These are phyloP conservation scores for Cenopis cana DNA, from an alignment of 2,888 invertebrate genomes.

Conservation along the genomic window DNA sequence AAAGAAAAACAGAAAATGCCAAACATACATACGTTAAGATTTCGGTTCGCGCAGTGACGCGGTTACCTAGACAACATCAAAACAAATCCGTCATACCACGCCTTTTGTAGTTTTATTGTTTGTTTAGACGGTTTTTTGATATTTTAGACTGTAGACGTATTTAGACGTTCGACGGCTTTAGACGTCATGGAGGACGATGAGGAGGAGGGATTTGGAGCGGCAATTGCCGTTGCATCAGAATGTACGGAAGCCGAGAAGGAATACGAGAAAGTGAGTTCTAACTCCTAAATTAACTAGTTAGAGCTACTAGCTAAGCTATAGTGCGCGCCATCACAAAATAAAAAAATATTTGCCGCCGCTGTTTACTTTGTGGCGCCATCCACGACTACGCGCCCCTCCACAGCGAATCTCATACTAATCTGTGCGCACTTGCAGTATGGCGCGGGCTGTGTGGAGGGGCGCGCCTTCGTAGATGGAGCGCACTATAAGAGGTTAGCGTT, in stretches of 20 bases:
- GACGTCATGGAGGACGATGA: slow-evolving; percentile 62
- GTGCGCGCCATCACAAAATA: too few species aligned
- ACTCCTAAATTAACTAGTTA: too few species aligned
- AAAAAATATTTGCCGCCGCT: too few species aligned
- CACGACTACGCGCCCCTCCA: too few species aligned
- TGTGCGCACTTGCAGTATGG: too few species aligned
- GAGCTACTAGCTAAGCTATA: too few species aligned
- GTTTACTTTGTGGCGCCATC: too few species aligned
- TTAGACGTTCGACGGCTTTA: slow-evolving; percentile 40
- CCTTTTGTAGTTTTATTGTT: slow-evolving; percentile 50
- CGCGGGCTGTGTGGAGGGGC: too few species aligned
- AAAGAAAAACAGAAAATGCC: neutral
- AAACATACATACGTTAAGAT: neutral
- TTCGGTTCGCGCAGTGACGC: slow-evolving; percentile 48
- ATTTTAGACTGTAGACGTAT: neutral
- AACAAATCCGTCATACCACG: slow-evolving; percentile 48
- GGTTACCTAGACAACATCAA: slow-evolving; percentile 55
- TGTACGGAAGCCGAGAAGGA: slow-evolving; percentile 78
- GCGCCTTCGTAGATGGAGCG: too few species aligned
- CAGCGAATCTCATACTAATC: too few species aligned
- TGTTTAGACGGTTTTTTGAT: slow-evolving; percentile 33
- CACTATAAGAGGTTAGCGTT: too few species aligned
- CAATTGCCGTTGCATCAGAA: slow-evolving; percentile 69
- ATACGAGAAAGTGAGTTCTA: slow-evolving; percentile 65
- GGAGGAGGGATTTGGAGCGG: slow-evolving; percentile 67